These are phyloP conservation scores for Hipposideros larvatus DNA, from an alignment of 2,797 vertebrate species.

Conservation along the genomic window DNA sequence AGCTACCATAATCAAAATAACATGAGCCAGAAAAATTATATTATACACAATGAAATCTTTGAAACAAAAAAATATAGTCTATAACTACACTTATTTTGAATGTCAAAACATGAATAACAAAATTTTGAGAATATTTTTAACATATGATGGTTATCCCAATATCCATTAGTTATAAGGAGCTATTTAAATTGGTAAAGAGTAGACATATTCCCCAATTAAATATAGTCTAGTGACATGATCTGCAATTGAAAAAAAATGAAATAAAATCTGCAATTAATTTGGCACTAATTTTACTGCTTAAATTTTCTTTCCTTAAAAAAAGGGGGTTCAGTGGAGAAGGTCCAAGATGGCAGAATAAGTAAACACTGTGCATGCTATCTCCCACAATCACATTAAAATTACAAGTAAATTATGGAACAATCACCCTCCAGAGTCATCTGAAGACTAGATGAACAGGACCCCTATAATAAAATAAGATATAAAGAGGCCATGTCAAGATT, in stretches of 20 bases:
- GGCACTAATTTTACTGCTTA: not conserved
- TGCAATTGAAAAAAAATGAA: conserved; percentile 1
- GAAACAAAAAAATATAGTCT: not conserved
- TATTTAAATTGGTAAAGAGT: not conserved
- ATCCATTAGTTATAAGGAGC: not conserved
- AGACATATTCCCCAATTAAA: not conserved
- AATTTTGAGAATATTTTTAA: not conserved
- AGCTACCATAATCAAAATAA: not conserved
- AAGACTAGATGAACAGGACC: too few relatives aligned
- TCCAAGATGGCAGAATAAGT: too few relatives aligned
- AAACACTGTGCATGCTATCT: too few relatives aligned
- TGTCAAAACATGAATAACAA: not conserved
- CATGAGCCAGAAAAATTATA: not conserved
- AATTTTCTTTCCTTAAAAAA: not conserved
- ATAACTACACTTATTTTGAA: not conserved
- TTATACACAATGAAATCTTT: not conserved
- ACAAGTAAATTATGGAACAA: too few relatives aligned
- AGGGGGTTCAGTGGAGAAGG: not conserved
- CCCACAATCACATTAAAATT: too few relatives aligned
- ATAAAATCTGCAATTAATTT: not conserved
- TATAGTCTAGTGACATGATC: not conserved
- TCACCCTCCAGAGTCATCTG: too few relatives aligned
- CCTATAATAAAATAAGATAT: too few relatives aligned
- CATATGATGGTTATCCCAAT: not conserved
- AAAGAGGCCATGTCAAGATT: too few relatives aligned